These are phyloP conservation scores for Clarias magur DNA, from an alignment of 2,113 vertebrate species.

Conservation along the genomic window DNA sequence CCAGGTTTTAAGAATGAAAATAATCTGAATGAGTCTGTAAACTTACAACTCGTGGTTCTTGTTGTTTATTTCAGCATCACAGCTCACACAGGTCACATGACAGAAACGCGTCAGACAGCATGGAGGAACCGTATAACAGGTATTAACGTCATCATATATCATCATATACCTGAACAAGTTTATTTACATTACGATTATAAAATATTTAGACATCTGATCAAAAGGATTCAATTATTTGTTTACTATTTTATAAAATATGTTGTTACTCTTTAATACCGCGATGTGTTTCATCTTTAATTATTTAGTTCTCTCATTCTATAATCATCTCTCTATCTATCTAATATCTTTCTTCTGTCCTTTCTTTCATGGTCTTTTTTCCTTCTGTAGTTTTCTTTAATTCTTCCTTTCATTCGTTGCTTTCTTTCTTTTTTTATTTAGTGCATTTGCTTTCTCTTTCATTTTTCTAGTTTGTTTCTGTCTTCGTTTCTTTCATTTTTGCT, in stretches of 20 bases:
- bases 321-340: no score
- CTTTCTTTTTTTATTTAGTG: no score
- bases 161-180: neutral
- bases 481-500: no score
- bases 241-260: neutral
- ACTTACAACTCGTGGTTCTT: neutral
- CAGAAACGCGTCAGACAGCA: conserved; percentile 65
- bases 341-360: no score
- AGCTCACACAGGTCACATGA: conserved; percentile 62
- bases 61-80: conserved; percentile 70
- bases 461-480: no score
- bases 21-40: neutral
- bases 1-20: neutral
- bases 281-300: neutral
- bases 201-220: no score
- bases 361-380: no score
- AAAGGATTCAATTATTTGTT: neutral
- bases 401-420: no score
- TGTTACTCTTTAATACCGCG: neutral
- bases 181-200: no score
- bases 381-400: no score
- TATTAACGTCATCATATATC: conserved; percentile 55
- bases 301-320: no score
- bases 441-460: no score
- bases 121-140: conserved; percentile 76